Evolutionary conservation across 2,888 invertebrate genomes (phyloP), one percentile per base, ranked within the genome.

Genomic region (Caenorhabditis sp.): DNA sequence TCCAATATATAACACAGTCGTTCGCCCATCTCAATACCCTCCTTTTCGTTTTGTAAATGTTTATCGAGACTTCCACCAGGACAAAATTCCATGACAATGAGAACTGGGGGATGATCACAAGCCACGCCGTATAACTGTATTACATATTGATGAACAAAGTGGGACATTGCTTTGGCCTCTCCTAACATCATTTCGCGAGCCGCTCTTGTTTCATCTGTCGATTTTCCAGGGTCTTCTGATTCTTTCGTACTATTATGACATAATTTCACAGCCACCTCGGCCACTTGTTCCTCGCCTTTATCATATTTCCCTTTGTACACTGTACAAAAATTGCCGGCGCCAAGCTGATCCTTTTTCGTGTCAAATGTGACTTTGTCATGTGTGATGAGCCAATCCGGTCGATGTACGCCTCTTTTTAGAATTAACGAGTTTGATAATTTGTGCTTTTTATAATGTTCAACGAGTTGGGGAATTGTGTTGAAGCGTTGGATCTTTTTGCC

Each of bases 81-180:
- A 57, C 96, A 96, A 74, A 95, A 91, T 90, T 97, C 97, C 97
- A 97, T 97, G 38, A 97, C 95, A 86, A 97, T 96, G 95, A 97
- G 96, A 68, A 97, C 59, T 10, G 97, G 97, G 86, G 96, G 95
- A 87, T 95, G 94, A 89, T 96, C 96, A 77, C 96, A 95, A 84
- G 96, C 97, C 84, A 97, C 96, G 31, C 97, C 97, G 83, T 96
- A 95, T 50, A 97, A 92, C 87, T 94, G 67, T 53, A 83, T 63
- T 0, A 58, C 56, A 61, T 20, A 52, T 17, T 21, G n/a, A 23
- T 64, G 38, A 3, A 57, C 49, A 64, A 64, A 64, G 50, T 67
- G 69, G 43, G 65, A 67, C 83, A 84, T 83, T 8, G 76, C 59
- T 54, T 80, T 70, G 10, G 83, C 84, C 60, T 84, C 84, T 14